phyloP scores from a whole-genome alignment of 2,113 vertebrate species.

The Erinaceus europaeus region DNA sequence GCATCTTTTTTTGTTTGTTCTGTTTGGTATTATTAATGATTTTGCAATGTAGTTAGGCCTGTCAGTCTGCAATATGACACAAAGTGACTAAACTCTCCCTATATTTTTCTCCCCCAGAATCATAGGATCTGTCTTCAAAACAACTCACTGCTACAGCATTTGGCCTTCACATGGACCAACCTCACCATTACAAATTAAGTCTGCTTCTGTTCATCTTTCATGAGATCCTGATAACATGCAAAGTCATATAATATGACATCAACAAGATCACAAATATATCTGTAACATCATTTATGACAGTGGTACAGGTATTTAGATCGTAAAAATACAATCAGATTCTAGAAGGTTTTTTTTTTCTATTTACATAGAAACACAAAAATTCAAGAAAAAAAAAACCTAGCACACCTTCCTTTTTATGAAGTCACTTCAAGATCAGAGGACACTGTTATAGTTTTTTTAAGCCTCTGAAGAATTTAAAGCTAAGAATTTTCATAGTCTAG shows the following conservation, averaged over 20 bases:
- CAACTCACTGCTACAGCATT: neutral
- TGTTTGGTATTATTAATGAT: neutral
- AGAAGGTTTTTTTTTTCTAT: neutral
- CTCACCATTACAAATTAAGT: neutral
- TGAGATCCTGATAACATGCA: neutral
- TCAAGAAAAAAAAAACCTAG: neutral
- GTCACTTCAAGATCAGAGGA: neutral
- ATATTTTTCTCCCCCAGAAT: neutral
- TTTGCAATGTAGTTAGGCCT: neutral
- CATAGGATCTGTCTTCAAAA: neutral
- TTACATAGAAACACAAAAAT: conserved; percentile 6
- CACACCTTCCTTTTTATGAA: neutral
- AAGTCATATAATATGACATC: neutral
- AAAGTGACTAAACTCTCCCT: neutral
- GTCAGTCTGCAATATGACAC: neutral
- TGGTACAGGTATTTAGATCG: neutral
- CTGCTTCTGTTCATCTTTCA: conserved; percentile 7
- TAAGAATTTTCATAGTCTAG: neutral
- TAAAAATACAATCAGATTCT: too few species aligned
- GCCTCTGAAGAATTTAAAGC: neutral
- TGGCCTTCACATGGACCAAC: neutral
- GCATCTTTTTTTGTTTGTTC: neutral
- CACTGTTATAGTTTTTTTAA: neutral
- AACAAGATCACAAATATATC: neutral
- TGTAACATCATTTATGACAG: neutral